Evolutionary conservation across 2,113 vertebrate species (phyloP), one percentile per base, ranked within the genome.

Genomic region (Prinia subflava): DNA sequence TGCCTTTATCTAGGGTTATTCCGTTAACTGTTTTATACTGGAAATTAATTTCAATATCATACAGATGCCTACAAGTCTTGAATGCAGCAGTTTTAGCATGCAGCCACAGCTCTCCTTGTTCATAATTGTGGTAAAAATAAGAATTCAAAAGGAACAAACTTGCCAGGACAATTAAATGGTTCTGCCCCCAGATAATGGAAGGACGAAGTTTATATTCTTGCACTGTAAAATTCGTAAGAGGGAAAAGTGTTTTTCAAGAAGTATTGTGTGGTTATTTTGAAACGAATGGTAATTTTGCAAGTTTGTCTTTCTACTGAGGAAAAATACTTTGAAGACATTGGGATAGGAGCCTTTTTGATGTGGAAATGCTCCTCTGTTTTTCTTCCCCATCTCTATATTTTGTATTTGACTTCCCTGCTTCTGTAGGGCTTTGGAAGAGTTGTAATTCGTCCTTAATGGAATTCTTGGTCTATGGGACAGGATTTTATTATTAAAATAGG

Each of bases 21-120:
- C 96, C 95, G 77, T 79, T 94, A 92, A 78, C 80, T 86, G 85
- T 96, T 96, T 94, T 95, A 95, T 93, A 64, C 59, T 96, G 59
- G 71, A 96, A 96, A 81, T 81, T 90, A 85, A 63, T 95, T 88
- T 93, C 83, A 59, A 10, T 93, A 88, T 88, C 70, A 62, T 46
- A 73, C 76, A 84, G 73, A 89, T 73, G 74, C 77, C 69, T 93
- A 20, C 68, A 42, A 87, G 69, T 65, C 79, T 13, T 83, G 47
- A 97, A 62, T 87, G 74, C 24, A 37, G 73, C 68, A 67, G 83
- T 41, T 75, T 69, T 42, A 73, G 70, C 30, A 57, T 11, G 44
- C 71, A 68, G 75, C 24, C 81, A 90, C 30, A 68, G 64, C 17
- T 75, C 42, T 87, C 30, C 71, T 57, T 2, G 67, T 76, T 90